Percentiles rank a stretch among this genome's conserved stretches.
phyloP scores from a whole-genome alignment of 2,113 vertebrate species.

The Gobiocypris rarus region DNA sequence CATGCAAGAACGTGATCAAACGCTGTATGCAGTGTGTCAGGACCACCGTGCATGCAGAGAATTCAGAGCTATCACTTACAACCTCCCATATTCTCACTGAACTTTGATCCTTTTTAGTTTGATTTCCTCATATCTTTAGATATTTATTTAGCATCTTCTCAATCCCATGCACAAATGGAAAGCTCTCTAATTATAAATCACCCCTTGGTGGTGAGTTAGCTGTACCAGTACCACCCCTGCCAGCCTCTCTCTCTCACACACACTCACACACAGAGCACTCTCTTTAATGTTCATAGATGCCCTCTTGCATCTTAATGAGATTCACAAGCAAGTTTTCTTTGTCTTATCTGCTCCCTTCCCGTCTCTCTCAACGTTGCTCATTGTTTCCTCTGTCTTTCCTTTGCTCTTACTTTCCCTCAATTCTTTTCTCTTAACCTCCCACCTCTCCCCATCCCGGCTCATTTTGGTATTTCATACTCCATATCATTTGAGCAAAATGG shows the following conservation, averaged over 20 bases:
- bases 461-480: not conserved
- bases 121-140: constrained; percentile 3
- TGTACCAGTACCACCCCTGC: constrained; percentile 26
- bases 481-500: constrained; percentile 21
- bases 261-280: not conserved
- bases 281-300: constrained; percentile 48
- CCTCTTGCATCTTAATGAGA: constrained; percentile 62
- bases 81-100: not conserved
- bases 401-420: not conserved
- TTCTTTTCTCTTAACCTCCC: not conserved
- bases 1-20: not conserved
- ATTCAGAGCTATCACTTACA: not conserved
- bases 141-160: not conserved
- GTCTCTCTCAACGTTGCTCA: not conserved
- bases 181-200: constrained; percentile 51
- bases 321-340: constrained; percentile 49
- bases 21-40: not conserved
- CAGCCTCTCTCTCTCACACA: not conserved
- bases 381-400: not conserved
- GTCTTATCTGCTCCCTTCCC: constrained; percentile 37
- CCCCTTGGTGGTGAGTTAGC: constrained; percentile 32
- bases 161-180: constrained; percentile 27
- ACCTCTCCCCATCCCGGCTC: not conserved
- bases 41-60: not conserved
- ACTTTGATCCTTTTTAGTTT: not conserved